A percentile compares a stretch with the other conserved stretches of the same genome.
phyloP scores from a whole-genome alignment of 2,888 invertebrate genomes.

The Hydraecia micacea region DNA sequence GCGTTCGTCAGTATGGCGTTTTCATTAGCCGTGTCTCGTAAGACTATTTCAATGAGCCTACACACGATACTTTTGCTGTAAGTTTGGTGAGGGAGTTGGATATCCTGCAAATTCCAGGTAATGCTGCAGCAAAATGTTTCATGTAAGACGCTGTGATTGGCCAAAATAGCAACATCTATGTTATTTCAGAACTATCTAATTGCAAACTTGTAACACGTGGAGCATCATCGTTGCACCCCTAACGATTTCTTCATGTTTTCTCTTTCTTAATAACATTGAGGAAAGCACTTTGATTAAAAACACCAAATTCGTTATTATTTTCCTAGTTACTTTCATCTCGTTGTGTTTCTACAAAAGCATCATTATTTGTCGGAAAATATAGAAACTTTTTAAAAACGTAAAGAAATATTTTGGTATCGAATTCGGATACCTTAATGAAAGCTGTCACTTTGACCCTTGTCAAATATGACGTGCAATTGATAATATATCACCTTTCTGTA shows the following conservation, averaged over 20 bases:
- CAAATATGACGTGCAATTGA: conserved; percentile 42
- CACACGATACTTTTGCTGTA: no score
- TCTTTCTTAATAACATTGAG: background rate
- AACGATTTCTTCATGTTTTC: background rate
- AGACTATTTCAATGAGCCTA: no score
- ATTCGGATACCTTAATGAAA: conserved; percentile 38
- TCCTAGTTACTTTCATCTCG: background rate
- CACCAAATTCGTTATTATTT: background rate
- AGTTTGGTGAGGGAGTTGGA: no score
- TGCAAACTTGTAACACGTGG: background rate
- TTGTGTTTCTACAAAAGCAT: background rate
- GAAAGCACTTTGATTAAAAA: conserved; percentile 8
- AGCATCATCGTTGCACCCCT: background rate
- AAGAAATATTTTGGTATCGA: conserved; percentile 6
- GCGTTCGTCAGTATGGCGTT: no score
- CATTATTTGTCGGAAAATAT: conserved; percentile 1
- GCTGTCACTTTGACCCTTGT: conserved; percentile 55
- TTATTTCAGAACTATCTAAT: background rate
- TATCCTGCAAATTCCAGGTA: no score
- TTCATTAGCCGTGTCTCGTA: no score
- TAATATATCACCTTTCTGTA: conserved; percentile 33
- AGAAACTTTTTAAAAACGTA: background rate
- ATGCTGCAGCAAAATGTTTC: no score
- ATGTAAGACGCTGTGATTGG: background rate
- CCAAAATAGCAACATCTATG: background rate